Base-by-base conservation (phyloP, 2,113 vertebrate species). In the Solea solea region DNA sequence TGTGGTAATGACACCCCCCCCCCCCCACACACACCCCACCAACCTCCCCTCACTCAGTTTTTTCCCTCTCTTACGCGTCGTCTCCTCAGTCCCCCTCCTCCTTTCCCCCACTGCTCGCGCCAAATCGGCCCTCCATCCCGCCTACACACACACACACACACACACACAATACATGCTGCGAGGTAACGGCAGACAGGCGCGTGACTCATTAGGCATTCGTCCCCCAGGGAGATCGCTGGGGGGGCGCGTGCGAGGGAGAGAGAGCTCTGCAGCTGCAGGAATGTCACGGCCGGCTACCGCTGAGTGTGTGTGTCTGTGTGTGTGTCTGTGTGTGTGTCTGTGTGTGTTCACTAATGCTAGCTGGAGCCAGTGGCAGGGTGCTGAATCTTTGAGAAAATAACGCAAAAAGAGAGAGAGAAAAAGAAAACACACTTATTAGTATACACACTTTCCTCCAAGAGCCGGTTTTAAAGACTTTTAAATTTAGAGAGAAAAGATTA, bases 141-240 rank as follows among this genome's bases (percentile, higher is more conserved):
- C 76, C 76, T 72, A 62, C 75, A 80, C 79, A 80, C 84, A 83
- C 83, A 74, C 86, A 73, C 82, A 82, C n/a, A n/a, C n/a, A n/a
- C 76, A 76, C 80, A 87, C 83, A 79, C 76, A 34, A 34, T 34
- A 34, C 34, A 34, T 34, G 88, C 88, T 77, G 82, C 89, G 91
- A 93, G 92, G 93, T 93, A 93, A 94, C 91, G 90, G 91, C 93
- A 93, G 93, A 94, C 93, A 93, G 93, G 93, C 93, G 94, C 92
- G 92, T 94, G 94, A 94, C 92, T 94, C 93, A 94, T 94, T 94
- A 94, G 93, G 93, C 93, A 93, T 94, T 93, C 91, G 86, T 93
- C 89, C 91, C 92, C 92, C 83, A 90, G 93, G 92, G 92, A 93
- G 90, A 92, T 82, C 61, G 90, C 88, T 87, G 90, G 90, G 91